phyloP scores from a whole-genome alignment of 2,797 vertebrate genomes.

The Enteromius thamalakanensis region DNA sequence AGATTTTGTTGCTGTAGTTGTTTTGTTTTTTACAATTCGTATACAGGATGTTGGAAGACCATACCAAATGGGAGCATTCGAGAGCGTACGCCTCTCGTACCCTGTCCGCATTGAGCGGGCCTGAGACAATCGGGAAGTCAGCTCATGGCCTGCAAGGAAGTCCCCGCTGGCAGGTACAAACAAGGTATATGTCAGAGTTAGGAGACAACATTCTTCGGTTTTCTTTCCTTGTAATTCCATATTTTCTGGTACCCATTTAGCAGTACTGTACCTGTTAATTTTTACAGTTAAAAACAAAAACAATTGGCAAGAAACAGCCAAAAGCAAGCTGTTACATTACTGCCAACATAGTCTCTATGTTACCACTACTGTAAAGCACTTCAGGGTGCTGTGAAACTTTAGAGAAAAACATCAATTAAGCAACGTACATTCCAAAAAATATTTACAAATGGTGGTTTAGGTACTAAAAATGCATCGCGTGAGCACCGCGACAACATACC shows the following conservation, averaged over 20 bases:
- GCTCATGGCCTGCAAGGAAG: constrained; percentile 99
- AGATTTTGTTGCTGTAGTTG: constrained; percentile 45
- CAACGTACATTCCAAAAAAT: constrained; percentile 83
- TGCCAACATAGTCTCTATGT: constrained; percentile 88
- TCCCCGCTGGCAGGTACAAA: constrained; percentile 99
- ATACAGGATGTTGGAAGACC: constrained; percentile 99
- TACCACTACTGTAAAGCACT: constrained; percentile 97
- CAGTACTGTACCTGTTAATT: constrained; percentile 99
- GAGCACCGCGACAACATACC: constrained; percentile 81
- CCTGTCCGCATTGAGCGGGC: constrained; percentile 99
- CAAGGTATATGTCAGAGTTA: constrained; percentile 99
- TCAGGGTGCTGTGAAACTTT: constrained; percentile 96
- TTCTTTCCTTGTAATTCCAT: constrained; percentile 95
- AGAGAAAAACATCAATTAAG: constrained; percentile 84
- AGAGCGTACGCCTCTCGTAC: constrained; percentile 99
- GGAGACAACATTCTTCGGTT: constrained; percentile 94
- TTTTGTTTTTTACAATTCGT: constrained; percentile 91
- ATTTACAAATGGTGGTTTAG: constrained; percentile 67
- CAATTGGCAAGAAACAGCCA: constrained; percentile 90
- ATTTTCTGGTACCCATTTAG: constrained; percentile 97
- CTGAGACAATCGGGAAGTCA: constrained; percentile 99
- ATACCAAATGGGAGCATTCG: constrained; percentile 99
- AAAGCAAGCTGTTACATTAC: constrained; percentile 92
- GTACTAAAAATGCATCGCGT: constrained; percentile 50
- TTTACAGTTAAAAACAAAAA: constrained; percentile 85